Evolutionary conservation across 1,140 invertebrate species (phyloP), one percentile per base, ranked within the genome.

Genomic region (Drosophila obscura): DNA sequence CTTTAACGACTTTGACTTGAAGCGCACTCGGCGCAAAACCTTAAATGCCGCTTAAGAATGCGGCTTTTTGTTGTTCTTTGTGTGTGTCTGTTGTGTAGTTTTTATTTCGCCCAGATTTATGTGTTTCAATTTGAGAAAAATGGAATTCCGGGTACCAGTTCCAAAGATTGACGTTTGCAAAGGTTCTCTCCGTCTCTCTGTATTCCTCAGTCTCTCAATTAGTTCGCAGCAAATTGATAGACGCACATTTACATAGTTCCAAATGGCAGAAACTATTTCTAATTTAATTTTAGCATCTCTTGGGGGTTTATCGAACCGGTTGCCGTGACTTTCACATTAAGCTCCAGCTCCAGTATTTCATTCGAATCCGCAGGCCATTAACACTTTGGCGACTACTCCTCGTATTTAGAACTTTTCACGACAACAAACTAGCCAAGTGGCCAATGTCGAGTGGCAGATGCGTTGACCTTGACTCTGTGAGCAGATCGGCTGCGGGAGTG

Each of bases 91-190:
- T 24, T 24, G 22, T 13, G 0, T 39, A 39, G 35, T 53, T 58
- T 76, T 72, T 48, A 75, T 46, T 59, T 52, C 15, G 15, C 26
- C 8, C 69, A 77, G 64, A 75, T 81, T 76, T 68, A 87, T 87
- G 82, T 78, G 69, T 65, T 85, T 85, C 65, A 78, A 56, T 73
- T 84, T 68, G 43, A 68, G 62, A 44, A 66, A 65, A 66, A 65
- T 69, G 48, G 59, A 72, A 87, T 87, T 87, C 83, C 82, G 78
- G 83, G 83, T 82, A 81, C 48, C 71, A 74, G 83, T 82, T 87
- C 48, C 71, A 74, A 74, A 74, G 69, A 73, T 56, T 73, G 71
- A 43, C 35, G 41, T 63, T 16, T 43, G 26, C 35, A 44, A 50
- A 49, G 22, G 49, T 35, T 11, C 4, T 3, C 31, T 31, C 31